Evolutionary conservation across 1,140 invertebrate genomes (phyloP).

Genomic region (Halyomorpha halys): DNA sequence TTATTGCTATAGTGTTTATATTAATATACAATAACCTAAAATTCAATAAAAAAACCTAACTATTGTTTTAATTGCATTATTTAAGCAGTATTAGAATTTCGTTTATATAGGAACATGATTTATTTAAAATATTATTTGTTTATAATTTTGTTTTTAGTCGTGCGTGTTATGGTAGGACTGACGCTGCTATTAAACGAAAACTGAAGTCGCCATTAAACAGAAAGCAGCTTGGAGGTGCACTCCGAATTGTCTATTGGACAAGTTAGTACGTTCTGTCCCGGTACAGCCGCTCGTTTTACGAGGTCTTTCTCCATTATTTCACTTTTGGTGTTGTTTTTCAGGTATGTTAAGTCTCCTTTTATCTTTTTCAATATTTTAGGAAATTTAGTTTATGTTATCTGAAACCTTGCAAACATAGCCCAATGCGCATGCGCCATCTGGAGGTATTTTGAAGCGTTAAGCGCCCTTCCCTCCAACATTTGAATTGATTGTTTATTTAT

Average conservation of each 20-base stretch:
- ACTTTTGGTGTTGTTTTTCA: background rate
- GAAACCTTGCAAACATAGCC: conserved; percentile 11
- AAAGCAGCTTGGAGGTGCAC: background rate
- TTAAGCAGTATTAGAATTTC: no score
- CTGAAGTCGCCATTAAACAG: conserved; percentile 12
- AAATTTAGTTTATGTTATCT: conserved; percentile 7
- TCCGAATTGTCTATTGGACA: no score
- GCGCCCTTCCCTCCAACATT: conserved; percentile 43
- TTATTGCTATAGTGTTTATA: no score
- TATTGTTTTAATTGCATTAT: no score
- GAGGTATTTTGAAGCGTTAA: conserved; percentile 70
- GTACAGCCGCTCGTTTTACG: background rate
- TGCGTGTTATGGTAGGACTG: no score
- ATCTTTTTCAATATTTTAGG: background rate
- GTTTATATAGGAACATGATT: no score
- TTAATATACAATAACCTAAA: no score
- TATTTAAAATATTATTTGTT: no score
- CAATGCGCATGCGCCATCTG: conserved; percentile 41
- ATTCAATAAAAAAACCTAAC: no score
- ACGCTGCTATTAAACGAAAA: background rate
- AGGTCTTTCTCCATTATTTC: background rate
- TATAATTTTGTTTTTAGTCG: no score
- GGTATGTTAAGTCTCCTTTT: background rate
- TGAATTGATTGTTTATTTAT: background rate
- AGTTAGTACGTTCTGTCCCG: background rate